A percentile compares a stretch with the other conserved stretches of the same genome.
Conservation (phyloP, 2,888 invertebrate genomes). For the Tipula lateralis region DNA sequence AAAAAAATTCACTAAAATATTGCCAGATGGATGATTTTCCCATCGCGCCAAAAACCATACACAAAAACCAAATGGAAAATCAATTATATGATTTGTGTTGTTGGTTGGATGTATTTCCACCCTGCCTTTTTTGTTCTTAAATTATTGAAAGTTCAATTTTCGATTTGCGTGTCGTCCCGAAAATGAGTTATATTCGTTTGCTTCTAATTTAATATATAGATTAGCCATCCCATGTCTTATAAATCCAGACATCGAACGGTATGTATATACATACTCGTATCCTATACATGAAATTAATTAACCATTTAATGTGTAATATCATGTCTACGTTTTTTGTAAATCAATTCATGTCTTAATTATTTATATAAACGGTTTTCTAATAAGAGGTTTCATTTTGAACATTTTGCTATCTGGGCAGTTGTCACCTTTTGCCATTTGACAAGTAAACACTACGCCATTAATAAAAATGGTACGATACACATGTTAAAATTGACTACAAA, state of each 20-base stretch:
- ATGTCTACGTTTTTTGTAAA: background rate
- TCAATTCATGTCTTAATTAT: constrained; percentile 24
- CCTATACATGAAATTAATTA: background rate
- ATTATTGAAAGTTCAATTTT: background rate
- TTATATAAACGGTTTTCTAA: background rate
- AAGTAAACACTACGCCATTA: too few relatives aligned
- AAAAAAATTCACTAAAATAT: background rate
- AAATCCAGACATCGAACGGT: background rate
- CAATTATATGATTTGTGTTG: background rate
- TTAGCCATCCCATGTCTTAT: background rate
- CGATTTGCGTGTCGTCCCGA: background rate
- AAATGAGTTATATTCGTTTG: background rate
- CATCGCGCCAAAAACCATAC: background rate
- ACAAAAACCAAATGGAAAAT: background rate
- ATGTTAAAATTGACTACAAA: too few relatives aligned
- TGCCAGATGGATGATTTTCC: background rate
- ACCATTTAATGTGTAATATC: background rate
- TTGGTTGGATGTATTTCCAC: background rate
- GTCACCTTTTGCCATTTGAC: too few relatives aligned
- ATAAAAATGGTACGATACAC: too few relatives aligned
- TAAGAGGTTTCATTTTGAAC: too few relatives aligned
- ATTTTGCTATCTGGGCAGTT: too few relatives aligned
- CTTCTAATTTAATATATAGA: background rate
- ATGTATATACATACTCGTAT: background rate
- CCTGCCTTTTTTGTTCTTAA: background rate